Evolutionary conservation across 1,140 invertebrate genomes (phyloP).

Genomic region (Drosophila nasuta): DNA sequence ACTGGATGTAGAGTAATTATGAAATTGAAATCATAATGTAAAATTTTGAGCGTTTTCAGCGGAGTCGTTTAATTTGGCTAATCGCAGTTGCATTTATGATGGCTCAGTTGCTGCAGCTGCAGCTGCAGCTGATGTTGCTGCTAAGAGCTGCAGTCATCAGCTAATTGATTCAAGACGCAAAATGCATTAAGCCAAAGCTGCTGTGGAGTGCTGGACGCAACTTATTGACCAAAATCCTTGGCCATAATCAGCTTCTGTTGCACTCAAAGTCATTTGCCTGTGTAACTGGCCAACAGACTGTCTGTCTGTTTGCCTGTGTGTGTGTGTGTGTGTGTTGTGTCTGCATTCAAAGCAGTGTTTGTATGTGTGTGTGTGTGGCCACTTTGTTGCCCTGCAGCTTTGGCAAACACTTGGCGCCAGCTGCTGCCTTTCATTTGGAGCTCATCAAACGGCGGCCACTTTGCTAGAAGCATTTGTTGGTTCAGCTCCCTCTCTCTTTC

Average conservation of each 20-base stretch:
- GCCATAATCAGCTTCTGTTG: slow-evolving; percentile 71
- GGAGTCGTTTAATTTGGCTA: background rate
- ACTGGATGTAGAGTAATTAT: no score
- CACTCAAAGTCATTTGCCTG: slow-evolving; percentile 73
- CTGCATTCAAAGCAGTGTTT: slow-evolving; percentile 4
- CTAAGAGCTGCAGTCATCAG: slow-evolving; percentile 40
- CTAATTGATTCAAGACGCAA: slow-evolving; percentile 67
- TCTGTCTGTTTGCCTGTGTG: no score
- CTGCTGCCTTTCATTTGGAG: slow-evolving; percentile 67
- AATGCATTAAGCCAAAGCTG: slow-evolving; percentile 49
- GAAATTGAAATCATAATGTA: no score
- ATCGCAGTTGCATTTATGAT: background rate
- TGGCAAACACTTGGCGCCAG: slow-evolving; percentile 72
- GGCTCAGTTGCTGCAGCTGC: background rate
- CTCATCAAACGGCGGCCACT: slow-evolving; percentile 74
- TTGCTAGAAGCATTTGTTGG: slow-evolving; percentile 54
- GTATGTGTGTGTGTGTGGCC: slow-evolving; percentile 41
- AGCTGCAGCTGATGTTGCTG: background rate
- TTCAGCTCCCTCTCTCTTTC: background rate
- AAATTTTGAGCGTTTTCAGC: no score
- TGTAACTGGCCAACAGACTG: background rate
- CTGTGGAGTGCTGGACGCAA: slow-evolving; percentile 15
- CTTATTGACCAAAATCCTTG: slow-evolving; percentile 65
- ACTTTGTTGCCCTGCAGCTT: slow-evolving; percentile 62
- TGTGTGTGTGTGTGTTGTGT: background rate